Evolutionary conservation across 2,113 vertebrate species (phyloP), one percentile per base, ranked within the genome.

Genomic region (Gallinago paraguaiae): DNA sequence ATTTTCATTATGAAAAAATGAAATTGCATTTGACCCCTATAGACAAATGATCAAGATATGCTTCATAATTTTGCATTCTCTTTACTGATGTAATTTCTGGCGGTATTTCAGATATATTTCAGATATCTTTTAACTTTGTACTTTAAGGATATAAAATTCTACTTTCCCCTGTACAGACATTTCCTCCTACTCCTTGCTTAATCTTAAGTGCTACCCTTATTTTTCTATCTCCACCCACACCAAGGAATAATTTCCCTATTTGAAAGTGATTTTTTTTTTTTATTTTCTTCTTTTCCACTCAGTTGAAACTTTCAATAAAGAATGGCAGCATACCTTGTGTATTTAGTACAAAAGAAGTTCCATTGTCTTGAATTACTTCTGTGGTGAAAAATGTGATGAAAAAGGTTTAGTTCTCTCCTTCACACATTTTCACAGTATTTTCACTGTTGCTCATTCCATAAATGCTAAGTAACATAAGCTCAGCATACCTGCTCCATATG

Each of bases 221-320:
- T 96, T 97, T 96, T 95, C 86, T 94, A 82, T 77, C 88, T 92
- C 92, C 96, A 96, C 96, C 97, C 79, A 97, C 97, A 82, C n/a
- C 14, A 14, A 61, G 45, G 91, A 90, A 91, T 91, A 96, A 96
- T 95, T 96, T 92, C 78, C 74, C 48, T 60, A 94, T 80, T 59
- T 94, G 88, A 88, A 92, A 95, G 78, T 85, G 59, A 61, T 69
- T 91, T 85, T 88, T 63, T n/a, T n/a, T 63, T 1, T 0, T 20
- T 18, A n/a, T 67, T 77, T 63, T 39, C 43, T 83, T 91, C 46
- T 88, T 72, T 81, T 64, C 13, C 65, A 37, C 82, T 91, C 67
- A 54, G 6, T 17, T 89, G 59, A 95, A 95, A 91, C 57, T 94
- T 96, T 92, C 74, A 84, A 30, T 51, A 89, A 78, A 70, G 86